Evolutionary conservation across 2,888 invertebrate genomes (phyloP), one percentile per base, ranked within the genome.

Genomic region (Watsonalla cultraria): DNA sequence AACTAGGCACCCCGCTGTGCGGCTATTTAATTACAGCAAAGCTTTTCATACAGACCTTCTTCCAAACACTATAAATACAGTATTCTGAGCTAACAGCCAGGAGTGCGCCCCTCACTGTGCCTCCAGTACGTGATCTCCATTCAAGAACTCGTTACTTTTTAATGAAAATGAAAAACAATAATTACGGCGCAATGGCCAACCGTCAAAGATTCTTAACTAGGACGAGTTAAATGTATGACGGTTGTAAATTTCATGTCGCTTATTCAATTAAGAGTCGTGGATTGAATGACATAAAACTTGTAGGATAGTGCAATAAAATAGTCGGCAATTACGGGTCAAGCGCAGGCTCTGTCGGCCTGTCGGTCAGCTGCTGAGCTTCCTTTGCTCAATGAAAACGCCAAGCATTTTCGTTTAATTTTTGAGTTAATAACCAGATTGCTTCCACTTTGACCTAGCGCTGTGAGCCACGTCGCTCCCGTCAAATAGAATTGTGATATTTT

Each of bases 211-310:
- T 75, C 71, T 68, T 77, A 82, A 80, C 78, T 81, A 81, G 77
- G 71, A 80, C 78, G 74, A 76, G 76, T 79, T 80, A 76, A 86
- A 84, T 70, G 78, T 84, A 87, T 83, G 82, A 82, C 71, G 75
- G 82, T 83, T 82, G 85, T 89, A 87, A 88, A 88, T 86, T 86
- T 83, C 81, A 78, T 78, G 82, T 83, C 84, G 76, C 83, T 88
- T 86, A 86, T 88, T 88, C 89, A 88, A 89, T 89, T 87, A 87
- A 86, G 85, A 83, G 77, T 81, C 81, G 80, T 77, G 80, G 80
- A 87, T 87, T 86, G 86, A 85, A 89, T 86, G 84, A 84, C 86
- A 88, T 89, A 88, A 89, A 88, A 87, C 86, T 82, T 83, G 77
- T 82, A 79, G 78, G 82, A 82, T 82, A 80, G 84, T 82, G 89